Evolutionary conservation across 1,140 invertebrate species (phyloP), one percentile per base, ranked within the genome.

Genomic region (Meloidogyne chitwoodi): DNA sequence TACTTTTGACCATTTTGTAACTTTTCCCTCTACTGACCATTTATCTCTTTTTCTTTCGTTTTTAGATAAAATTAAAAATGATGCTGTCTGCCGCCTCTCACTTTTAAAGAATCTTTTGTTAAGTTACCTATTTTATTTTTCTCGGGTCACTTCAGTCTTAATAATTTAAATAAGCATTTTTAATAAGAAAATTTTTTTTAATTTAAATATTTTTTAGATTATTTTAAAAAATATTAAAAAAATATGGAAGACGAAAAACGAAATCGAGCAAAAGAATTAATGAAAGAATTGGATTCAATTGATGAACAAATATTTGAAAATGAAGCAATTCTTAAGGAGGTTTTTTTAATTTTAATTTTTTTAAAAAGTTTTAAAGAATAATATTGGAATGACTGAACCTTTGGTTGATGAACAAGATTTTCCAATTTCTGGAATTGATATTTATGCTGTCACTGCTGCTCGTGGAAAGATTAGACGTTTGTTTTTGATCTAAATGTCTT

Each of bases 371-470:
- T 62, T 64, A 14, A 61, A 73, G 71, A 73, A 73, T 31, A 64
- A 64, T 31, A 64, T 73, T 63, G 71, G 71, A 14, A 73, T 73
- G 71, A n/a, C 10, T 1, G 71, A 73, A 22, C 88, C 92, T 24
- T 85, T 97, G 63, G 91, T 96, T 1, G 94, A 97, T 87, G 77
- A 81, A 2, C 92, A 95, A 82, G 94, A 93, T 1, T 97, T 90
- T 89, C 95, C 95, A 0, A 88, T 93, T 64, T 91, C 91, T 81
- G 93, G 95, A 83, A 93, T 97, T 78, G 93, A 97, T 88, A 22
- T 34, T 27, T 61, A 56, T 34, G 31, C 48, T 1, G 67, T 74
- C 2, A 31, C 67, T 61, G 31, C 26, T 8, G 44, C 69, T 6
- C 27, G 48, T n/a, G n/a, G 61, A 41, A 61, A 63, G n/a, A 74